Base-by-base conservation (phyloP, 2,113 vertebrate species). In the Perca flavescens region DNA sequence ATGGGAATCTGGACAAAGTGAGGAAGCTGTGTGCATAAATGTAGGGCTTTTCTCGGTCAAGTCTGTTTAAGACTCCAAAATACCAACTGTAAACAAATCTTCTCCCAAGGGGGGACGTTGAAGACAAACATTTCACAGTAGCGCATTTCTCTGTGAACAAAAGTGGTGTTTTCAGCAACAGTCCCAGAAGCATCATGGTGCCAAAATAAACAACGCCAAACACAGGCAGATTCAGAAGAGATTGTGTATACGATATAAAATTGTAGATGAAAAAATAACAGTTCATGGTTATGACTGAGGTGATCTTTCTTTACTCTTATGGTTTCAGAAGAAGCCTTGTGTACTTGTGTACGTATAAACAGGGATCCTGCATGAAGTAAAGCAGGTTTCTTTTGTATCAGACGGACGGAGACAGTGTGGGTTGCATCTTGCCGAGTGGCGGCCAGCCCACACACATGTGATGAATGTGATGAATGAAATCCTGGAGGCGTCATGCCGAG, bases 11-110 rank as follows among this genome's bases (percentile, higher is more conserved):
- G 17, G 54, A 79, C 58, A 71, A 84, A 82, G 28, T 40, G 77
- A 86, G 58, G 69, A 82, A 86, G 74, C 54, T 10, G 43, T 17
- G 50, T 40, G 56, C 2, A 1, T 73, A 75, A 74, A 74, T 63
- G 58, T 63, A 74, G 79, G 46, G 46, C 66, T 88, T 86, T 84
- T 82, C 49, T 54, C 0, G 0, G 36, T 73, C 28, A 40, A 62
- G 62, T 82, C 67, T 90, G 89, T 94, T 92, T 92, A 83, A 83
- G 83, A 77, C 65, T 82, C 43, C 53, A 63, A 85, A 88, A 87
- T 76, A 83, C 83, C 83, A 84, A 70, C 49, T 82, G 36, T 93
- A 94, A 94, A 94, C 92, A 94, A 3, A 53, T 70, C 77, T 57
- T n/a, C 68, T 88, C 90, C 87, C 79, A 36, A 46, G 61, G 66